Percentiles rank a stretch among this genome's conserved stretches.
These are phyloP conservation scores for Trachelus tabidus DNA, from an alignment of 2,888 invertebrate genomes.

Conservation along the genomic window DNA sequence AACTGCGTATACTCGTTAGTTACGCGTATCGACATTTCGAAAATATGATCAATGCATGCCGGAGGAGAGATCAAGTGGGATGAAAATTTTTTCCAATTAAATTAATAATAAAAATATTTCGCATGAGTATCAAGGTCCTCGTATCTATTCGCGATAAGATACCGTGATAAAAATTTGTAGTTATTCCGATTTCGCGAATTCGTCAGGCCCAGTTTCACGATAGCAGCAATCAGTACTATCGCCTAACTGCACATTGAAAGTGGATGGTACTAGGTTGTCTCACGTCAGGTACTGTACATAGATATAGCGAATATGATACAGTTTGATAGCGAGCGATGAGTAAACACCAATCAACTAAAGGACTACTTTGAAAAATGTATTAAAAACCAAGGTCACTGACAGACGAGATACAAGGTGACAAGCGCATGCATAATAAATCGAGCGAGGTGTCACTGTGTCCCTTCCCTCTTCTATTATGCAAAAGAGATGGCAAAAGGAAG, in stretches of 20 bases:
- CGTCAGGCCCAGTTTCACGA: neutral
- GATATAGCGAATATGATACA: neutral
- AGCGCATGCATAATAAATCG: neutral
- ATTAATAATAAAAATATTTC: neutral
- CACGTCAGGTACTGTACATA: neutral
- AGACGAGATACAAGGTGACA: neutral
- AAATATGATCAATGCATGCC: too few species aligned
- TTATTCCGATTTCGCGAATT: neutral
- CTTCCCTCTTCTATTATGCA: neutral
- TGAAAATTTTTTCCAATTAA: neutral
- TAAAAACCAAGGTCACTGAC: too few species aligned
- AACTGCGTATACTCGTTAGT: too few species aligned
- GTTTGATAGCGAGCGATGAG: neutral
- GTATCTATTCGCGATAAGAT: neutral
- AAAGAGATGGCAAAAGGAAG: neutral
- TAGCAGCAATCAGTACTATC: neutral
- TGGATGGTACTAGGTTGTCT: too few species aligned
- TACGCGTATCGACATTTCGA: too few species aligned
- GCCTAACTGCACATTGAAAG: neutral
- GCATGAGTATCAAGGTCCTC: neutral
- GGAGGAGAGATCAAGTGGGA: too few species aligned
- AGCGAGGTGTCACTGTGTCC: neutral
- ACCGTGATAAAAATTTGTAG: neutral
- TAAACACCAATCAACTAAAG: neutral
- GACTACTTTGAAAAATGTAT: too few species aligned